phyloP scores from a whole-genome alignment of 2,797 vertebrate genomes.

The Lepus oiostolus region DNA sequence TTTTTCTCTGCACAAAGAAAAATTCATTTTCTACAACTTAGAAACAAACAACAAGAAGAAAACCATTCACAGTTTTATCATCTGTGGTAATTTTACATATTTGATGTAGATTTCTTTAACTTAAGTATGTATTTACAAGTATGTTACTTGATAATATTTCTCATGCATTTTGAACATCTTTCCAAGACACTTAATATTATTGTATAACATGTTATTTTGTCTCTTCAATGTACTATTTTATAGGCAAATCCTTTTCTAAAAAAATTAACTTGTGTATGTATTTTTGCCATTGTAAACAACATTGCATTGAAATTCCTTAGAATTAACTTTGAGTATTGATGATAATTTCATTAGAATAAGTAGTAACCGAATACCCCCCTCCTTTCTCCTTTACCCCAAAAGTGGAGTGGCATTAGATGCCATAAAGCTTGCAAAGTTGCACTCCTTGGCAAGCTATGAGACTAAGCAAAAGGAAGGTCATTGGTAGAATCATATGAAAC shows the following conservation, averaged over 20 bases:
- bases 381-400: rapidly evolving
- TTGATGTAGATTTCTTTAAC: neutral
- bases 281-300: neutral
- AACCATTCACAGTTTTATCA: neutral
- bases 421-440: neutral
- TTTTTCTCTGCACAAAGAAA: neutral
- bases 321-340: constrained; percentile 11
- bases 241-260: neutral
- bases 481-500: neutral
- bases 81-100: neutral
- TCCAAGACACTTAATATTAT: neutral
- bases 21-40: neutral
- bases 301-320: neutral
- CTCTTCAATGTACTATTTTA: neutral
- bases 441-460: neutral
- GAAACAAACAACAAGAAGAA: neutral
- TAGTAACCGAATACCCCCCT: neutral
- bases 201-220: neutral
- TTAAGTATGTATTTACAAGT: neutral
- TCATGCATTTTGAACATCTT: neutral
- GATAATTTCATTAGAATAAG: neutral
- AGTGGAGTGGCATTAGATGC: neutral
- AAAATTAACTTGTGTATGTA: neutral
- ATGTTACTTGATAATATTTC: neutral
- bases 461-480: neutral